Evolutionary conservation across 2,888 invertebrate species (phyloP).

Genomic region (Macrostomum cliftonense): DNA sequence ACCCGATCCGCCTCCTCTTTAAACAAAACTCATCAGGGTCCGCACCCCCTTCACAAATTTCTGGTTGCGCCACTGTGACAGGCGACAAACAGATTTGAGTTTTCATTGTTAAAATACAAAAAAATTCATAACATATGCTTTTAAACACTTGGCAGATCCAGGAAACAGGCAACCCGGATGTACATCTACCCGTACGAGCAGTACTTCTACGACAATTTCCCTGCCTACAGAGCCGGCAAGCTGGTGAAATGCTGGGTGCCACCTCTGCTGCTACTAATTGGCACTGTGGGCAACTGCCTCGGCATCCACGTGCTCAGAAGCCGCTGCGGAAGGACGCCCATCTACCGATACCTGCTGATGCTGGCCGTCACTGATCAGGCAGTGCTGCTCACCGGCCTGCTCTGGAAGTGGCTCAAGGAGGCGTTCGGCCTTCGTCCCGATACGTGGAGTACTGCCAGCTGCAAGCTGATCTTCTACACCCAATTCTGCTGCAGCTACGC

Average conservation of each 20-base stretch:
- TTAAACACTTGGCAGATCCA: no score
- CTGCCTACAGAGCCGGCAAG: no score
- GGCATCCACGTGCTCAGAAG: conserved; percentile 25
- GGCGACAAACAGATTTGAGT: no score
- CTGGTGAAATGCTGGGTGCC: conserved; percentile 12
- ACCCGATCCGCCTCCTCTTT: no score
- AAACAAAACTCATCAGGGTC: no score
- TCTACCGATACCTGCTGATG: conserved; percentile 25
- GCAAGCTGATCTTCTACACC: conserved; percentile 17
- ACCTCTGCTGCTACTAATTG: conserved; percentile 24
- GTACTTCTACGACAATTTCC: no score
- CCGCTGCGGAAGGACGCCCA: conserved; percentile 22
- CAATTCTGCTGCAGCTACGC: conserved; percentile 17
- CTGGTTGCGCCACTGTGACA: no score
- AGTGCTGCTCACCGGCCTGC: conserved; percentile 25
- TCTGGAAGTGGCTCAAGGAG: conserved; percentile 27
- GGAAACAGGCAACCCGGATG: no score
- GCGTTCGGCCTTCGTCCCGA: conserved; percentile 20
- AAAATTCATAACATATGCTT: no score
- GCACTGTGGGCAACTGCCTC: conserved; percentile 28
- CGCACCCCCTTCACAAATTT: no score
- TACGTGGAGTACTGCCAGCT: conserved; percentile 19
- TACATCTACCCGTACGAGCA: no score
- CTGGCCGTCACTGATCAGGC: conserved; percentile 26
- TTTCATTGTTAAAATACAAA: no score